Evolutionary conservation across 1,140 invertebrate genomes (phyloP).

Genomic region (Brachionus manjavacas): DNA sequence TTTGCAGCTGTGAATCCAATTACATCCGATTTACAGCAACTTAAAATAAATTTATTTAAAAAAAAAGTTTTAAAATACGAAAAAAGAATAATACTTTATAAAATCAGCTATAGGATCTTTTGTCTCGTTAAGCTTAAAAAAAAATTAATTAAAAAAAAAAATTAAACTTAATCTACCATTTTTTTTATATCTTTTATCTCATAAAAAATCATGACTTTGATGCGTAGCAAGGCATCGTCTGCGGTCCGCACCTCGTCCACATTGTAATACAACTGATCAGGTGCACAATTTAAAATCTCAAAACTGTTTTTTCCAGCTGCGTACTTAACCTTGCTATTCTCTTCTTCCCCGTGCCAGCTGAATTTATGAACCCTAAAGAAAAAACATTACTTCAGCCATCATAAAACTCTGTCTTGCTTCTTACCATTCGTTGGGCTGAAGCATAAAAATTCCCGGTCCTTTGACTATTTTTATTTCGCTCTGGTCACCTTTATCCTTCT

Average conservation of each 20-base stretch:
- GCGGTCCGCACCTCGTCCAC: constrained; percentile 54
- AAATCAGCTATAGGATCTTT: constrained; percentile 55
- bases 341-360: constrained; percentile 53
- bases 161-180: constrained; percentile 48
- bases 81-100: constrained; percentile 50
- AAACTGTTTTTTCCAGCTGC: constrained; percentile 47
- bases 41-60: constrained; percentile 20
- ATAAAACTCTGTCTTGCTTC: background rate
- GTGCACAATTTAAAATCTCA: constrained; percentile 50
- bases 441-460: constrained; percentile 52
- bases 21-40: constrained; percentile 53
- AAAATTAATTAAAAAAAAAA: background rate
- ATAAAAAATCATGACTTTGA: constrained; percentile 57
- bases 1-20: constrained; percentile 51
- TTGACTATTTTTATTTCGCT: constrained; percentile 48
- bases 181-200: constrained; percentile 51
- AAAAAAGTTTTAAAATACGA: background rate
- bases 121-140: constrained; percentile 51
- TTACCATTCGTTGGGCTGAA: constrained; percentile 52
- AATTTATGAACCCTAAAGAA: constrained; percentile 51
- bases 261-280: constrained; percentile 56
- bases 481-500: background rate
- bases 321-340: constrained; percentile 50
- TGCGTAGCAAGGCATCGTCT: constrained; percentile 53
- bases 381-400: background rate